Evolutionary conservation across 2,113 vertebrate species (phyloP), one percentile per base, ranked within the genome.

Genomic region (Myiozetetes cayanensis): DNA sequence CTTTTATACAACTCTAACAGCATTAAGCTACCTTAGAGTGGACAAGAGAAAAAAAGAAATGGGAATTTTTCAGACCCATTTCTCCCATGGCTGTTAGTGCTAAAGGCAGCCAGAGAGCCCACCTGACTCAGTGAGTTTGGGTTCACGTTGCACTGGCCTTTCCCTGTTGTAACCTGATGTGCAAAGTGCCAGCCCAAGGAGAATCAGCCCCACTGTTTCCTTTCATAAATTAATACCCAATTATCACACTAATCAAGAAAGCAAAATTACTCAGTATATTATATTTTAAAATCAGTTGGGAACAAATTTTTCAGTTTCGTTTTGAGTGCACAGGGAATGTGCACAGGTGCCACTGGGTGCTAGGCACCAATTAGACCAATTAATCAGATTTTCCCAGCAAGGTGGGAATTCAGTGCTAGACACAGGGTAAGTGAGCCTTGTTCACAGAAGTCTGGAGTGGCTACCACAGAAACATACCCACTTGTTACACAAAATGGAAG

Each of bases 151-250:
- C 25, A 12, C 35, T 74, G 53, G 35, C 14, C 44, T 56, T 65
- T 89, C 31, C 50, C 25, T 14, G 8, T 2, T 62, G 35, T 33
- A 79, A 96, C 68, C 65, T 87, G 55, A 62, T 84, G 91, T 81
- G 81, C 91, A 77, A 94, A 80, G 94, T 12, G 4, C 46, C 62
- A 93, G 79, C 14, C 90, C 37, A 74, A 85, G 93, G 90, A 96
- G 94, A 92, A 96, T 79, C 87, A 93, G 70, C 41, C 79, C 91
- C 84, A 0, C 31, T 72, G 81, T 96, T 97, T 96, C 94, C 93
- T 97, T 94, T 87, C 82, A 91, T 84, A 80, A 97, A 98, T 98
- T 96, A 96, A 97, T 41, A 58, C 62, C 95, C 93, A 95, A 96
- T 97, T 90, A 97, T 97, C 90, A 84, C 49, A 90, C 52, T 82